Percentiles rank a stretch among this genome's conserved stretches.
Evolutionary conservation across 1,140 invertebrate genomes (phyloP).

Genomic region (Parasteatoda tepidariorum): DNA sequence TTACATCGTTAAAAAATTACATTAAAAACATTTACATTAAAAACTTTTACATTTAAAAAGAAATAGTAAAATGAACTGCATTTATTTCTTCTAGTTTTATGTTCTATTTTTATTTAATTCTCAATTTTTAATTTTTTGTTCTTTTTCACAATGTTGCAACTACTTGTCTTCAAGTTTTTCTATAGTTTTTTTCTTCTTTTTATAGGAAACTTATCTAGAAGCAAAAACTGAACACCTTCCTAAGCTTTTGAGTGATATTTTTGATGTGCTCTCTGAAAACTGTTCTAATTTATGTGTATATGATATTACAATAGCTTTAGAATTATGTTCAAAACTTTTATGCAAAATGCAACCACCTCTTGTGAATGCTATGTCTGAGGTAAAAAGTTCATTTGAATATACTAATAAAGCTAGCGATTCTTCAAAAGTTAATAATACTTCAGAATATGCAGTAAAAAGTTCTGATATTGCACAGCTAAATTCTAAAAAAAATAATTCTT

Average conservation of each 20-base stretch:
- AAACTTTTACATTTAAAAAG: too few species aligned
- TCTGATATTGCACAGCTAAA: neutral
- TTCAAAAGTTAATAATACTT: constrained; percentile 20
- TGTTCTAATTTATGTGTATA: constrained; percentile 73
- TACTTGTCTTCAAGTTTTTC: too few species aligned
- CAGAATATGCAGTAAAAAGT: constrained; percentile 38
- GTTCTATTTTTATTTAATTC: too few species aligned
- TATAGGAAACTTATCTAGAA: constrained; percentile 79
- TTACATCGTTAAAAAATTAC: too few species aligned
- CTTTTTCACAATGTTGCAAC: too few species aligned
- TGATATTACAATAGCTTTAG: constrained; percentile 76
- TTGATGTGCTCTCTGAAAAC: constrained; percentile 72
- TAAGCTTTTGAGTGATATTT: constrained; percentile 77
- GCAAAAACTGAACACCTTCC: constrained; percentile 84
- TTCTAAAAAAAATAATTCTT: neutral
- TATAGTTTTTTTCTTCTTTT: constrained; percentile 12
- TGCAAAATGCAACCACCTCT: constrained; percentile 78
- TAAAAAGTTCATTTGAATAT: neutral
- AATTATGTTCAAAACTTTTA: constrained; percentile 81
- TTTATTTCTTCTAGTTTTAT: too few species aligned
- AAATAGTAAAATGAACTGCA: too few species aligned
- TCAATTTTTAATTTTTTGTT: too few species aligned
- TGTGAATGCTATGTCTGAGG: constrained; percentile 17
- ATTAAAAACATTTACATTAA: too few species aligned
- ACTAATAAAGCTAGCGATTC: neutral